phyloP scores from a whole-genome alignment of 2,888 invertebrate species.

The Mythimna ferrago region DNA sequence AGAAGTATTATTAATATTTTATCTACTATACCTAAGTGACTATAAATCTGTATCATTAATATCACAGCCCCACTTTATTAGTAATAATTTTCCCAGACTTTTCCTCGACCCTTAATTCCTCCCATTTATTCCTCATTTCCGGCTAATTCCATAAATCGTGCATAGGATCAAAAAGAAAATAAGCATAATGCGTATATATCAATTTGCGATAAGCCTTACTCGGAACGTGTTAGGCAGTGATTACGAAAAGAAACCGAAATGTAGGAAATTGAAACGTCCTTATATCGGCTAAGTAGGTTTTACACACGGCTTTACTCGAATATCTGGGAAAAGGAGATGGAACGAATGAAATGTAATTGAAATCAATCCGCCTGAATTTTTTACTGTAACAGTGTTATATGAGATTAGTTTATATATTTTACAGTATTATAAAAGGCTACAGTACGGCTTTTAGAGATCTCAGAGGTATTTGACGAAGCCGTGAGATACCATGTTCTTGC shows the following conservation, averaged over 20 bases:
- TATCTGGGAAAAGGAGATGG: slow-evolving; percentile 7
- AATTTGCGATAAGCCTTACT: slow-evolving; percentile 61
- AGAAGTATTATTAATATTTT: no score
- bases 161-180: slow-evolving; percentile 51
- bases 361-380: slow-evolving; percentile 31
- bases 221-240: slow-evolving; percentile 52
- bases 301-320: slow-evolving; percentile 47
- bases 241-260: slow-evolving; percentile 47
- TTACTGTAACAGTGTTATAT: background rate
- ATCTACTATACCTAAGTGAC: background rate
- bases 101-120: slow-evolving; percentile 10
- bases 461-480: no score
- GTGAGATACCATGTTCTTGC: no score
- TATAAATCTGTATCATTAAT: background rate
- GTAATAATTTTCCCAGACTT: background rate
- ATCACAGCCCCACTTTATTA: slow-evolving; percentile 18
- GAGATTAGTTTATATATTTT: background rate
- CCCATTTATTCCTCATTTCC: slow-evolving; percentile 19
- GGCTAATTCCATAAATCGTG: slow-evolving; percentile 43
- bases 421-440: background rate
- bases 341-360: slow-evolving; percentile 29
- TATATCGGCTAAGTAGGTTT: slow-evolving; percentile 51
- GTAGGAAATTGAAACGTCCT: slow-evolving; percentile 50
- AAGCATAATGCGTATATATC: slow-evolving; percentile 61
- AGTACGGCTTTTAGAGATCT: background rate